These are phyloP conservation scores for Autographa gamma DNA, from an alignment of 2,888 invertebrate genomes.

Conservation along the genomic window DNA sequence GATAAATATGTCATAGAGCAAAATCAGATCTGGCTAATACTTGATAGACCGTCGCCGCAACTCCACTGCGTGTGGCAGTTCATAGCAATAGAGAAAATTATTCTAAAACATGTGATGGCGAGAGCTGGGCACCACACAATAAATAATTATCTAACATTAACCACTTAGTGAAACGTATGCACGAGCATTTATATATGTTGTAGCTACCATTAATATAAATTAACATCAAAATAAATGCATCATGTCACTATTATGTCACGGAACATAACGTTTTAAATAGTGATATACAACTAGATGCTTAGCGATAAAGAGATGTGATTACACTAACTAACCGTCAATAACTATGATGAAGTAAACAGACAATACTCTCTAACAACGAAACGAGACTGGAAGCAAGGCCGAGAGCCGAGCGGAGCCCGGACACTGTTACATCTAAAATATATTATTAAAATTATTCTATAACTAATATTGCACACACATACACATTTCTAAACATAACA, in stretches of 20 bases:
- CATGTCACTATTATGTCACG: slow-evolving; percentile 87
- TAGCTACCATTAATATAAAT: slow-evolving; percentile 88
- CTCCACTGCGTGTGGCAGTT: slow-evolving; percentile 70
- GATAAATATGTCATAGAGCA: slow-evolving; percentile 75
- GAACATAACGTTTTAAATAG: slow-evolving; percentile 83
- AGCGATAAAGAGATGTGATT: slow-evolving; percentile 83
- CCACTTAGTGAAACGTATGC: slow-evolving; percentile 82
- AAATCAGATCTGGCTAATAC: slow-evolving; percentile 83
- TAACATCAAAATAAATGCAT: slow-evolving; percentile 89
- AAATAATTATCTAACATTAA: slow-evolving; percentile 85
- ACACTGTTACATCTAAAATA: slow-evolving; percentile 77
- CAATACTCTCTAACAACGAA: slow-evolving; percentile 75
- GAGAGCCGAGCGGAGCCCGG: slow-evolving; percentile 55
- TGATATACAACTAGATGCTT: slow-evolving; percentile 84
- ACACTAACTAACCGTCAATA: slow-evolving; percentile 84
- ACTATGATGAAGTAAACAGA: slow-evolving; percentile 75
- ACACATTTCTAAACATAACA: slow-evolving; percentile 84
- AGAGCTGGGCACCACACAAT: slow-evolving; percentile 76
- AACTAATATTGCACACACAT: slow-evolving; percentile 90
- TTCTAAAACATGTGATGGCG: slow-evolving; percentile 76
- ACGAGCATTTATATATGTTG: slow-evolving; percentile 86
- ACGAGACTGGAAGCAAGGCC: slow-evolving; percentile 80
- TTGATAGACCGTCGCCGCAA: slow-evolving; percentile 65
- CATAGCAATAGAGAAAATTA: slow-evolving; percentile 74
- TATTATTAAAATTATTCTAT: slow-evolving; percentile 80